A percentile compares a stretch with the other conserved stretches of the same genome.
phyloP scores from a whole-genome alignment of 2,888 invertebrate genomes.

The Limenitis camilla region DNA sequence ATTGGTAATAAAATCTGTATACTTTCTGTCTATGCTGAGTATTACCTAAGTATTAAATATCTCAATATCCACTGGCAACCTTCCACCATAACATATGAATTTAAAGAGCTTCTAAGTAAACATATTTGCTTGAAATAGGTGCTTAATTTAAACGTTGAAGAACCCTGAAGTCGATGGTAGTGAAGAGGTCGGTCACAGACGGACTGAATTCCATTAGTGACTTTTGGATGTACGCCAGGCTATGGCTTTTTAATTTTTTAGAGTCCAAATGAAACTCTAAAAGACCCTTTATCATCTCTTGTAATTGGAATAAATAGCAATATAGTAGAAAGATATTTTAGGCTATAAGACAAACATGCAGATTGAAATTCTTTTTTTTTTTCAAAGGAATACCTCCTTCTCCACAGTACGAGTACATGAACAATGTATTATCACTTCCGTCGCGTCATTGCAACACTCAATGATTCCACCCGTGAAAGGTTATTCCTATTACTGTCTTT shows the following conservation, averaged over 20 bases:
- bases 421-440: no score
- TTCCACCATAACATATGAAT: conserved; percentile 27
- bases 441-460: no score
- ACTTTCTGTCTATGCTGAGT: no score
- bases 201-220: conserved; percentile 63
- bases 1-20: no score
- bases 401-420: no score
- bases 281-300: conserved; percentile 4
- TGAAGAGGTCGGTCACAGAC: conserved; percentile 59
- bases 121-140: conserved; percentile 43
- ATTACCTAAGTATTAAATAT: no score
- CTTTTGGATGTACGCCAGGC: conserved; percentile 58
- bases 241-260: conserved; percentile 29
- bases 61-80: conserved; percentile 12
- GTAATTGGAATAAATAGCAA: conserved; percentile 1
- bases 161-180: conserved; percentile 38
- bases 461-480: no score
- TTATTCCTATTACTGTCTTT: no score
- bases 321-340: no score
- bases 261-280: conserved; percentile 30
- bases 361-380: no score
- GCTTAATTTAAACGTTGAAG: conserved; percentile 59
- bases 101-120: conserved; percentile 38
- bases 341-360: no score
- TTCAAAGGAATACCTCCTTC: no score